Evolutionary conservation across 2,113 vertebrate species (phyloP).

Genomic region (Macquaria ambigua): DNA sequence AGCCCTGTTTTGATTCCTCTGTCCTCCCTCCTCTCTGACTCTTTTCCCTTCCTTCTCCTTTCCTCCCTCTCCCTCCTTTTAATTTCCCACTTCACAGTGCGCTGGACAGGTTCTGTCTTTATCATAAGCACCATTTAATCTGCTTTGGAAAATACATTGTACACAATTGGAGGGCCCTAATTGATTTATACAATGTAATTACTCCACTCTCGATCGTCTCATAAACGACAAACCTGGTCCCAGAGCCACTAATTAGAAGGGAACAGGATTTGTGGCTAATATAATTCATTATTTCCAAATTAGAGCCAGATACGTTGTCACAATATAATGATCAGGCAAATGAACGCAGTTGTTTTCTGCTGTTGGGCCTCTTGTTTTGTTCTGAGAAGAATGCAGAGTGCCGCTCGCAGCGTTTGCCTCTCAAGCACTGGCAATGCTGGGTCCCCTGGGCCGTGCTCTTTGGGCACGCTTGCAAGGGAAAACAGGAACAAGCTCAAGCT

Average conservation of each 20-base stretch:
- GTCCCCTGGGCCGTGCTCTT: conserved; percentile 22
- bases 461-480: background rate
- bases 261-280: conserved; percentile 80
- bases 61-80: conserved; percentile 46
- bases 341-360: conserved; percentile 68
- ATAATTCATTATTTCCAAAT: conserved; percentile 82
- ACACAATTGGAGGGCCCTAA: conserved; percentile 75
- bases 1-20: conserved; percentile 70
- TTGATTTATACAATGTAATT: conserved; percentile 81
- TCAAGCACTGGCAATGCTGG: background rate
- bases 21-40: conserved; percentile 45
- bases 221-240: conserved; percentile 79
- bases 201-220: conserved; percentile 71
- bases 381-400: conserved; percentile 8
- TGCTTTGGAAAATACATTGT: conserved; percentile 75
- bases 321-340: conserved; percentile 74
- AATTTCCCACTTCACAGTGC: conserved; percentile 71
- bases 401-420: conserved; percentile 13
- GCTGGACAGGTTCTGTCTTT: conserved; percentile 72
- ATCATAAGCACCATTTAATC: conserved; percentile 75
- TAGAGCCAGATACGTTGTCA: conserved; percentile 76
- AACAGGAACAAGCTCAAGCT: conserved; percentile 20
- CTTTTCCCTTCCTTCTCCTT: conserved; percentile 35
- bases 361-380: conserved; percentile 48
- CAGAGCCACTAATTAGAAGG: conserved; percentile 79